These are phyloP conservation scores for Eucidaris tribuloides DNA, from an alignment of 35 echinoderm and acorn worm species.

Conservation along the genomic window DNA sequence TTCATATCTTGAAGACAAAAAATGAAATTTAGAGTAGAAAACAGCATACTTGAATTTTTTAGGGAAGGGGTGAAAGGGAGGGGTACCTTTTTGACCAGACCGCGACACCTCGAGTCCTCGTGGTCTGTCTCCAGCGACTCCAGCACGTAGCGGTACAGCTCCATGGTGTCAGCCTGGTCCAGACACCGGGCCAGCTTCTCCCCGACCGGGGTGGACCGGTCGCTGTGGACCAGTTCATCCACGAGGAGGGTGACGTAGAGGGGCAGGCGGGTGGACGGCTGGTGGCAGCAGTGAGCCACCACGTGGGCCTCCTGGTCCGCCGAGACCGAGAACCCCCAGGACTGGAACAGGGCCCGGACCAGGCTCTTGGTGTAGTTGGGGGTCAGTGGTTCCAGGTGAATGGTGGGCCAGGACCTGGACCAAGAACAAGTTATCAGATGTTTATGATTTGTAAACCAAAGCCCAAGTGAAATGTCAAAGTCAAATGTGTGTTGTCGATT, in stretches of 20 bases:
- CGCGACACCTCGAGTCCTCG: slow-evolving; percentile 45
- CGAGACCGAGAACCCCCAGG: slow-evolving; percentile 30
- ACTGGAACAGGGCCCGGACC: slow-evolving; percentile 46
- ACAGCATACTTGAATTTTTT: too few species aligned
- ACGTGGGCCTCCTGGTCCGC: slow-evolving; percentile 54
- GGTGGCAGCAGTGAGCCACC: slow-evolving; percentile 57
- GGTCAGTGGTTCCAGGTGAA: slow-evolving; percentile 71
- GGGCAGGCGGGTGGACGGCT: slow-evolving; percentile 50
- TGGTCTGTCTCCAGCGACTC: slow-evolving; percentile 58
- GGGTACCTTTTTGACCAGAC: slow-evolving; percentile 64
- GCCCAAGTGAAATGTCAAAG: too few species aligned
- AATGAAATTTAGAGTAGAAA: too few species aligned
- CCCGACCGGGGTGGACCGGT: neutral
- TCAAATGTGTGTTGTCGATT: too few species aligned
- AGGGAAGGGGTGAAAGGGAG: too few species aligned
- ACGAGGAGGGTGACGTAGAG: slow-evolving; percentile 75
- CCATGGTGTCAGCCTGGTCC: slow-evolving; percentile 42
- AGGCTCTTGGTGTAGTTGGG: slow-evolving; percentile 65
- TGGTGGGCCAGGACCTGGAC: slow-evolving; percentile 90
- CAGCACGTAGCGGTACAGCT: slow-evolving; percentile 69
- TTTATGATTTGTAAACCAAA: too few species aligned
- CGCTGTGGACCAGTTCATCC: slow-evolving; percentile 46
- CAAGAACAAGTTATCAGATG: too few species aligned
- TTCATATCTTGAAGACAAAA: too few species aligned
- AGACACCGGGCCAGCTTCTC: slow-evolving; percentile 56